phyloP scores from a whole-genome alignment of 2,113 vertebrate species.

The Turdus rufiventris region DNA sequence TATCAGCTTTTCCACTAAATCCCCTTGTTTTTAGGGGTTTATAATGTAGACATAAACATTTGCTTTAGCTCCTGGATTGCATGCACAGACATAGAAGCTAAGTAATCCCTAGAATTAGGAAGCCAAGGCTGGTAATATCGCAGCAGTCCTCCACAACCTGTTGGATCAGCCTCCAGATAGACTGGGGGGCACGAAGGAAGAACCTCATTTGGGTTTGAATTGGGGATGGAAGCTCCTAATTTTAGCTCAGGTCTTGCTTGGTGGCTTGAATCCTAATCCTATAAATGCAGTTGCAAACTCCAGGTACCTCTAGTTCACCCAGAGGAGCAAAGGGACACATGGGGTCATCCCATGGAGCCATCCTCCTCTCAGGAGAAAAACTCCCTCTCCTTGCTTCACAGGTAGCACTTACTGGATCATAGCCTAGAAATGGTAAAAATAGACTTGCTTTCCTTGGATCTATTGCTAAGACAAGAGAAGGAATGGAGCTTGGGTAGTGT shows the following conservation, averaged over 20 bases:
- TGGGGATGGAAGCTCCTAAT: neutral
- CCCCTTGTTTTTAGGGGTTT: slow-evolving; percentile 59
- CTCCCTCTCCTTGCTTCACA: neutral
- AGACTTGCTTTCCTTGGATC: neutral
- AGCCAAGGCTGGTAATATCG: neutral
- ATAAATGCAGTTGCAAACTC: neutral
- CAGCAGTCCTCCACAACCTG: neutral
- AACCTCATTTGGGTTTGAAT: neutral
- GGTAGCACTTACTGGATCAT: neutral
- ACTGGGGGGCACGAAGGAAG: neutral
- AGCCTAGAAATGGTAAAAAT: neutral
- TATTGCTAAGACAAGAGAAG: neutral
- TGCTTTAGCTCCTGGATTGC: slow-evolving; percentile 47
- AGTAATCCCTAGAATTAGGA: slow-evolving; percentile 46
- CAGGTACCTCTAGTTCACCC: neutral
- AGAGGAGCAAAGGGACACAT: neutral
- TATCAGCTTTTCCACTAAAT: slow-evolving; percentile 53
- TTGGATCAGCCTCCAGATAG: neutral
- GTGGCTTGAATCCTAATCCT: neutral
- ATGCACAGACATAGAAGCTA: slow-evolving; percentile 14
- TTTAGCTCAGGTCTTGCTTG: neutral
- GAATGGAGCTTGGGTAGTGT: neutral
- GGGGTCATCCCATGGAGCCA: neutral
- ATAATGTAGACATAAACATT: slow-evolving; percentile 56
- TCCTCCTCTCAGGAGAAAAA: neutral